Conservation (phyloP, 2,113 vertebrate species). For the Fulmarus glacialis region DNA sequence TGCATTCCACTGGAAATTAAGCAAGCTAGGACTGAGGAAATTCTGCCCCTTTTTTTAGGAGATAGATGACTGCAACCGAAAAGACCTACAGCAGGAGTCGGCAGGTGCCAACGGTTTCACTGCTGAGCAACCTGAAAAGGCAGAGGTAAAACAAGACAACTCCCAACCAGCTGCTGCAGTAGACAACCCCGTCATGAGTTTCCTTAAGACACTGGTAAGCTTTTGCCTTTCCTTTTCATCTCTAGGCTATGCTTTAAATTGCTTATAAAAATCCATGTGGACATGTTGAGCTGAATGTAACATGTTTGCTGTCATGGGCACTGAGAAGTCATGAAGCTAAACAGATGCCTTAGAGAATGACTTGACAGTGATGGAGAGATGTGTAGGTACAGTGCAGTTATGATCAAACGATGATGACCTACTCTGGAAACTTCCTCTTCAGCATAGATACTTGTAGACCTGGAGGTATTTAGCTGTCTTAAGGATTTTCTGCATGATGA, state of each 20-base stretch:
- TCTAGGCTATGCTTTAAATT: not conserved
- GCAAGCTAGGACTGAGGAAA: conserved; percentile 43
- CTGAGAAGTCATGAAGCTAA: not conserved
- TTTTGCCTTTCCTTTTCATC: not conserved
- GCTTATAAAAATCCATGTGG: not conserved
- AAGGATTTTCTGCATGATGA: not conserved
- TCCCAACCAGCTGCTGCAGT: conserved; percentile 10
- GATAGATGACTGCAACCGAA: conserved; percentile 54
- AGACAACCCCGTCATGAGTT: conserved; percentile 93
- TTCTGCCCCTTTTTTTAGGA: conserved; percentile 61
- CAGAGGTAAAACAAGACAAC: conserved; percentile 45
- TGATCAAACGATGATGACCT: not conserved
- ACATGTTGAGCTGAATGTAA: not conserved
- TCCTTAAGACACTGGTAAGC: conserved; percentile 96
- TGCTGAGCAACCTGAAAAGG: not conserved
- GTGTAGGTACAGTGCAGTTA: not conserved
- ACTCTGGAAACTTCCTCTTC: not conserved
- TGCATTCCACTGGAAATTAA: conserved; percentile 51
- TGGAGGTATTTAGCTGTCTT: not conserved
- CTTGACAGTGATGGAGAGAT: not conserved
- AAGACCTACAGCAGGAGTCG: not conserved
- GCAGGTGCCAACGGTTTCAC: not conserved
- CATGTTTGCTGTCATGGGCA: accelerated
- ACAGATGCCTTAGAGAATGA: not conserved
- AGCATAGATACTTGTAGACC: not conserved